Evolutionary conservation across 2,113 vertebrate genomes (phyloP).

Genomic region (Podarcis cretensis): DNA sequence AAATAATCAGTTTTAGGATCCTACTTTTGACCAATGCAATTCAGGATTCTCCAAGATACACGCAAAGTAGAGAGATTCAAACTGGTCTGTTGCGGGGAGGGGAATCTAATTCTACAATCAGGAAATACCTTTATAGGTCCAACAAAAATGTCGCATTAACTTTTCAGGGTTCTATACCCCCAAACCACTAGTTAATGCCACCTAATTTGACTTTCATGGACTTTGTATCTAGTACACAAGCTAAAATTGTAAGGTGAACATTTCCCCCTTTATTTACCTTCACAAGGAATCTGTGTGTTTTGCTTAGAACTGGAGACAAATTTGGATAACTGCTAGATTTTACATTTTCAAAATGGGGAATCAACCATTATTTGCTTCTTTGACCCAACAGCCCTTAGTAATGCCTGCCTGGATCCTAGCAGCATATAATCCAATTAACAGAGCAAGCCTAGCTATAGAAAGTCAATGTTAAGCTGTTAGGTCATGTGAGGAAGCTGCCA

Average conservation of each 20-base stretch:
- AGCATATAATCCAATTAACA: neutral
- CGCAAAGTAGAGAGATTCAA: neutral
- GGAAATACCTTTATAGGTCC: neutral
- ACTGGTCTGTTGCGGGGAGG: neutral
- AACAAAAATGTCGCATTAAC: neutral
- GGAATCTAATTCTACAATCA: neutral
- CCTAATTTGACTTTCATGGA: neutral
- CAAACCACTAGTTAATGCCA: neutral
- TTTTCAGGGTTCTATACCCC: neutral
- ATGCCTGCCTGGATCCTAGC: neutral
- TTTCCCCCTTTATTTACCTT: neutral
- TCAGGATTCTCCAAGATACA: neutral
- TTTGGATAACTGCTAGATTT: neutral
- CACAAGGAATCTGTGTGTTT: neutral
- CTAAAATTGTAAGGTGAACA: neutral
- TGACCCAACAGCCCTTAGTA: neutral
- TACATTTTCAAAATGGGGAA: neutral
- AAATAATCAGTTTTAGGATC: neutral
- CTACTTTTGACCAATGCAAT: neutral
- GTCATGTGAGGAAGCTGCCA: no score
- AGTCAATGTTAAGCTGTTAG: no score
- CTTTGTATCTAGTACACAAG: neutral
- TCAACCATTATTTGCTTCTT: neutral
- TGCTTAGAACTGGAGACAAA: neutral
- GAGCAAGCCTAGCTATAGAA: no score